Conservation (phyloP, 2,888 invertebrate species). For the Drosophila picticornis region DNA sequence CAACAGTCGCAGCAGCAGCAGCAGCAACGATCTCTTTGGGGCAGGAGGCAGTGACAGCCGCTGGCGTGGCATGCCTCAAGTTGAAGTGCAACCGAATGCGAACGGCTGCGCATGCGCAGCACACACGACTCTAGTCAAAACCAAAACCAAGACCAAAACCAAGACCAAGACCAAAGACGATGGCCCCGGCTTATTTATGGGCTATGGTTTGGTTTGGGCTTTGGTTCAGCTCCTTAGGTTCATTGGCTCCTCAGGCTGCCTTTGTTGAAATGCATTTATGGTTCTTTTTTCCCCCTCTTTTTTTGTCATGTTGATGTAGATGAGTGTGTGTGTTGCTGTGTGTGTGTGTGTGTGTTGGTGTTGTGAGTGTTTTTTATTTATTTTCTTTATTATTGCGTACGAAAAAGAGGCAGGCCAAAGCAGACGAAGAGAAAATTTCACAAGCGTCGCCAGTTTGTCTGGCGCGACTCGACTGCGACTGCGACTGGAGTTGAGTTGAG, state of each 20-base stretch:
- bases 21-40: constrained; percentile 25
- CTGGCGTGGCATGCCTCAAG: constrained; percentile 68
- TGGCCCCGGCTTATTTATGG: constrained; percentile 72
- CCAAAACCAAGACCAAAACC: background rate
- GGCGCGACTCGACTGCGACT: constrained; percentile 64
- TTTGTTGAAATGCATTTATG: constrained; percentile 79
- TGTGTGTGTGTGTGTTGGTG: constrained; percentile 37
- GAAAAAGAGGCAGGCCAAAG: constrained; percentile 60
- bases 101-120: constrained; percentile 74
- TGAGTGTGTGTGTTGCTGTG: constrained; percentile 13
- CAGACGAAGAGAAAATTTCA: constrained; percentile 76
- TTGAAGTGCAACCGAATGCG: constrained; percentile 74
- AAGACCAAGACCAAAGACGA: background rate
- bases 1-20: constrained; percentile 17
- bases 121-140: constrained; percentile 44
- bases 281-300: constrained; percentile 40
- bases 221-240: constrained; percentile 72
- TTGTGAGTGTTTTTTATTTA: constrained; percentile 63
- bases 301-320: constrained; percentile 7
- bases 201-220: constrained; percentile 66
- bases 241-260: constrained; percentile 73
- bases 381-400: constrained; percentile 76
- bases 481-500: constrained; percentile 8
- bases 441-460: constrained; percentile 84
- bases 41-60: constrained; percentile 41